Evolutionary conservation across 2,888 invertebrate species (phyloP), one percentile per base, ranked within the genome.

Genomic region (Andricus curvator): DNA sequence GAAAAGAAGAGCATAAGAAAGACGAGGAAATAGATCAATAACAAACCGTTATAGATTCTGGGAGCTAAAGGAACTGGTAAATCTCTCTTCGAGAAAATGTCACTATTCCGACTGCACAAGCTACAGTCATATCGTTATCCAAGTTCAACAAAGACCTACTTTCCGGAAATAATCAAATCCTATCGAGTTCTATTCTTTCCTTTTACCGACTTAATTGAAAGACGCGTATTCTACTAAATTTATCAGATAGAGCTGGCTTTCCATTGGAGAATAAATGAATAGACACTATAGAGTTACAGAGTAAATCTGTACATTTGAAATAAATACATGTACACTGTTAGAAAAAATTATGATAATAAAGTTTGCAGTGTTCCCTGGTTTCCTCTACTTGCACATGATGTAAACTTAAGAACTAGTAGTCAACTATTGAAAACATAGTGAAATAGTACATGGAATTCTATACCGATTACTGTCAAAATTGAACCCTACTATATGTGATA

Each of bases 21-120:
- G 87, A 84, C 88, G 87, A 86, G 82, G 88, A 88, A 90, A 88
- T 90, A 91, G 91, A 91, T 91, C 91, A 91, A 91, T 91, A 91
- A 91, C 89, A 90, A 91, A 90, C 90, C 90, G 90, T 91, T 91
- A 91, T 89, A 88, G 89, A 88, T 87, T 88, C 87, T 82, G 79
- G 86, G 84, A 85, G 85, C 84, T 84, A 76, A 79, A 80, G 83
- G 82, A 70, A 70, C 29, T 70, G 51, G 51, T 70, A 70, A 70
- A 70, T 70, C 51, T 51, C 25, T 56, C 22, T 48, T 44, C 48
- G 44, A 67, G 41, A 67, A 66, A 41, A 67, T 67, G n/a, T 67
- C 41, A 67, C 41, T 41, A 67, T 67, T 41, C n/a, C 22, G 5
- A 41, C 22, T 67, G 37, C 41, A 20, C 41, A 15, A 67, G 44